Percentiles rank a stretch among this genome's conserved stretches.
Evolutionary conservation across 2,888 invertebrate genomes (phyloP).

Genomic region (Pandemis corylana): DNA sequence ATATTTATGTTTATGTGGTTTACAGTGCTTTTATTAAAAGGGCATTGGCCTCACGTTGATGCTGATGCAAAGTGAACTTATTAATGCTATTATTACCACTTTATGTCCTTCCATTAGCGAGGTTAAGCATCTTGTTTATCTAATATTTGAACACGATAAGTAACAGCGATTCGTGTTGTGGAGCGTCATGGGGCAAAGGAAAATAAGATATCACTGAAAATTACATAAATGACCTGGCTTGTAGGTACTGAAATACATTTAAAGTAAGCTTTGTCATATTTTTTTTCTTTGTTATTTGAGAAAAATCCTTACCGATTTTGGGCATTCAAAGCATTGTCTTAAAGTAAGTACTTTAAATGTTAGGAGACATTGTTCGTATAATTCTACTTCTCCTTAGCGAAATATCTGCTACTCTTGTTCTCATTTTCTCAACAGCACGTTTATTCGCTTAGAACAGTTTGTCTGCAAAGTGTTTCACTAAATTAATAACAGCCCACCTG

Average conservation of each 20-base stretch:
- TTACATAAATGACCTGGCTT: too few species aligned
- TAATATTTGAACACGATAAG: too few species aligned
- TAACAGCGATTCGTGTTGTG: too few species aligned
- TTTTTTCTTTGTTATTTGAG: too few species aligned
- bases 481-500: constrained; percentile 42
- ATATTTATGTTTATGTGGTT: constrained; percentile 2
- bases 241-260: too few species aligned
- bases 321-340: neutral
- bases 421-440: neutral
- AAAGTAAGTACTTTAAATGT: neutral
- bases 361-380: neutral
- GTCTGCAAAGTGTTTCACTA: constrained; percentile 34
- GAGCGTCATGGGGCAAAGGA: too few species aligned
- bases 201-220: too few species aligned
- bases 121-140: neutral
- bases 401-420: constrained; percentile 15
- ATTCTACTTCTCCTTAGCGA: neutral
- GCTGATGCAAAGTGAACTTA: neutral
- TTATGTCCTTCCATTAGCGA: neutral
- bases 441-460: constrained; percentile 13
- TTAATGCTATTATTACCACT: neutral
- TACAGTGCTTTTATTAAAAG: constrained; percentile 8
- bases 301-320: neutral
- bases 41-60: neutral
- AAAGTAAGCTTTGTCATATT: too few species aligned